These are phyloP conservation scores for Colius striatus DNA, from an alignment of 2,113 vertebrate species.

Conservation along the genomic window DNA sequence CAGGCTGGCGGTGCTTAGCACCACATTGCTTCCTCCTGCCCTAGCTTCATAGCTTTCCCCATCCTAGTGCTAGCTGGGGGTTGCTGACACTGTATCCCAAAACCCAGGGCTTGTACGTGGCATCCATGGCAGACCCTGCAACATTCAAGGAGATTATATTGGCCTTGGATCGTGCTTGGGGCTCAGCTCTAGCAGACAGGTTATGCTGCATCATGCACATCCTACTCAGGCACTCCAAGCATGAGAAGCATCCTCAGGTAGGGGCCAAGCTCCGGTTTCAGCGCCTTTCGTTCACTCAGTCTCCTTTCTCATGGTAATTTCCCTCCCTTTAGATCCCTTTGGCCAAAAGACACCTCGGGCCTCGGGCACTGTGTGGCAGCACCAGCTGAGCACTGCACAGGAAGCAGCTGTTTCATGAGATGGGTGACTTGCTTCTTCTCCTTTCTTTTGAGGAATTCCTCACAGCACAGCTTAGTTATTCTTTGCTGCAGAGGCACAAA, in stretches of 20 bases:
- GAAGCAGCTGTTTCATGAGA: neutral
- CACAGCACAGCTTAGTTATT: neutral
- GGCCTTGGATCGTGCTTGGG: fast-evolving
- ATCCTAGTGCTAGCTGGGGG: neutral
- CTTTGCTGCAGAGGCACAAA: neutral
- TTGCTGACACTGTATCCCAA: neutral
- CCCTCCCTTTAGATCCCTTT: neutral
- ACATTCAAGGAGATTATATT: neutral
- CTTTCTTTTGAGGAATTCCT: constrained; percentile 1
- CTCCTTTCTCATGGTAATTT: neutral
- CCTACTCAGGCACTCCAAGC: neutral
- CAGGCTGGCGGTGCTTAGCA: neutral
- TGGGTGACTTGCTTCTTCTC: neutral
- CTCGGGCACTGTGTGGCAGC: neutral
- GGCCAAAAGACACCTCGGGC: fast-evolving
- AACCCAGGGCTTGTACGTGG: neutral
- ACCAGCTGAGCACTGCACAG: fast-evolving
- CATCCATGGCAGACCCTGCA: neutral
- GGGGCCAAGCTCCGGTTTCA: neutral
- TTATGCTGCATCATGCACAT: fast-evolving
- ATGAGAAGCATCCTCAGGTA: neutral
- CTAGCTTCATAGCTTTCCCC: neutral
- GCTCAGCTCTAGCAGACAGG: fast-evolving
- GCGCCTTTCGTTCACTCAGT: neutral
- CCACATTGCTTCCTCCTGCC: neutral